Evolutionary conservation across 1,140 invertebrate species (phyloP).

Genomic region (Drosophila bipectinata): DNA sequence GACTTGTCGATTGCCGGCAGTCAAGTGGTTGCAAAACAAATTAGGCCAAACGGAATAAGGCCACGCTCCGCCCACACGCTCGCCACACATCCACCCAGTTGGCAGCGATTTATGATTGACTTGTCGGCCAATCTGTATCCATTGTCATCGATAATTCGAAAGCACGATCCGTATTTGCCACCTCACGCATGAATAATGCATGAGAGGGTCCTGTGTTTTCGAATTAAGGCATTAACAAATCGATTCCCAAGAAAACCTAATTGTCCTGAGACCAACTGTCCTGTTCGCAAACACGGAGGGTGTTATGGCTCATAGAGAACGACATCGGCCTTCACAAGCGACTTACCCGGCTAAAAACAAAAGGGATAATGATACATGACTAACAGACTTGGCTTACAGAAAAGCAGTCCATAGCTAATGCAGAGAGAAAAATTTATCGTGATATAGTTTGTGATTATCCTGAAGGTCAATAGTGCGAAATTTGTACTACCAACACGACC

Average conservation of each 20-base stretch:
- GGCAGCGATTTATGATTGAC: constrained; percentile 57
- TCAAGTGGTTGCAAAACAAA: constrained; percentile 71
- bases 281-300: constrained; percentile 29
- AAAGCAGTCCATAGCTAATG: not conserved
- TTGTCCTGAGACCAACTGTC: constrained; percentile 14
- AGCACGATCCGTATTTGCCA: constrained; percentile 34
- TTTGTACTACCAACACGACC: too few species aligned
- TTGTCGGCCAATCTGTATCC: constrained; percentile 52
- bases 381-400: constrained; percentile 4
- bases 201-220: constrained; percentile 21
- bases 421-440: not conserved
- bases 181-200: constrained; percentile 52
- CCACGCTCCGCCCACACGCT: constrained; percentile 1
- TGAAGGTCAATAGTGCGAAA: too few species aligned
- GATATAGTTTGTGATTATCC: too few species aligned
- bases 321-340: constrained; percentile 55
- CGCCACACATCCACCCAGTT: constrained; percentile 9
- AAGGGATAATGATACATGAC: constrained; percentile 60
- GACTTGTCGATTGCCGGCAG: constrained; percentile 49
- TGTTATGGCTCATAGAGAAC: constrained; percentile 10
- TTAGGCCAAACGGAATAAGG: constrained; percentile 70
- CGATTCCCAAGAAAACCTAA: constrained; percentile 27
- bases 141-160: constrained; percentile 60
- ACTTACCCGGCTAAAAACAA: constrained; percentile 60
- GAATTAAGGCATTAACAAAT: constrained; percentile 42